Conservation (phyloP, 35 echinoderm and acorn worm genomes). For the Holothuria glaberrima region DNA sequence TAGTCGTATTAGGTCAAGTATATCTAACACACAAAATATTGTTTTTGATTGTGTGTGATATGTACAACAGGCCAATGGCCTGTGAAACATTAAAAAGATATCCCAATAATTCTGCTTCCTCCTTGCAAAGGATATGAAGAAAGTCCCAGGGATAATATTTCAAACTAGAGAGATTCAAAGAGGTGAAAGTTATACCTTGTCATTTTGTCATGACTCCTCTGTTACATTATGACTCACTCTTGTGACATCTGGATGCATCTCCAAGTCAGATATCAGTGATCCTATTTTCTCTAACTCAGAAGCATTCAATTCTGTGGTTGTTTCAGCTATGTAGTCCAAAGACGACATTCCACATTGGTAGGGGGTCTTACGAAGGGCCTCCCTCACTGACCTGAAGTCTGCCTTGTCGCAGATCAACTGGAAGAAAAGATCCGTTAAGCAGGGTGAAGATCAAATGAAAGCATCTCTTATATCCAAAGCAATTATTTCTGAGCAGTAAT, state of each 20-base stretch:
- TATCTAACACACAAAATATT: too few relatives aligned
- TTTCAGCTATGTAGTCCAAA: slow-evolving; percentile 14
- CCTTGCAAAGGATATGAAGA: too few relatives aligned
- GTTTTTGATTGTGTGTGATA: too few relatives aligned
- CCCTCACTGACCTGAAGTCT: slow-evolving; percentile 23
- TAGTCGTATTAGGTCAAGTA: too few relatives aligned
- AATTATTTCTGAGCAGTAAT: background rate
- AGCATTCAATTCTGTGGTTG: background rate
- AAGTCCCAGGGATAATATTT: too few relatives aligned
- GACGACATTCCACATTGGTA: slow-evolving; percentile 8
- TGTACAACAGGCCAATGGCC: too few relatives aligned
- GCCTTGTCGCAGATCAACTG: slow-evolving; percentile 44
- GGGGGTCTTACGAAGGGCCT: background rate
- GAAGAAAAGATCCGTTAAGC: background rate
- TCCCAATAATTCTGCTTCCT: too few relatives aligned
- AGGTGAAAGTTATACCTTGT: too few relatives aligned
- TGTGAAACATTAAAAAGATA: too few relatives aligned
- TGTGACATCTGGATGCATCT: slow-evolving; percentile 13
- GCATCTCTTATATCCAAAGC: background rate
- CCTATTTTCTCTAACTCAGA: slow-evolving; percentile 20
- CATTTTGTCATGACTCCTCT: slow-evolving; percentile 3
- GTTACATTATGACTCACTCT: slow-evolving; percentile 11
- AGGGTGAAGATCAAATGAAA: background rate
- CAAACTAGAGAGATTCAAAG: too few relatives aligned
- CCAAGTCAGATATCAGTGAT: slow-evolving; percentile 22